A percentile compares a stretch with the other conserved stretches of the same genome.
These are phyloP conservation scores for Rhinolophus sinicus DNA, from an alignment of 2,113 vertebrate species.

Conservation along the genomic window DNA sequence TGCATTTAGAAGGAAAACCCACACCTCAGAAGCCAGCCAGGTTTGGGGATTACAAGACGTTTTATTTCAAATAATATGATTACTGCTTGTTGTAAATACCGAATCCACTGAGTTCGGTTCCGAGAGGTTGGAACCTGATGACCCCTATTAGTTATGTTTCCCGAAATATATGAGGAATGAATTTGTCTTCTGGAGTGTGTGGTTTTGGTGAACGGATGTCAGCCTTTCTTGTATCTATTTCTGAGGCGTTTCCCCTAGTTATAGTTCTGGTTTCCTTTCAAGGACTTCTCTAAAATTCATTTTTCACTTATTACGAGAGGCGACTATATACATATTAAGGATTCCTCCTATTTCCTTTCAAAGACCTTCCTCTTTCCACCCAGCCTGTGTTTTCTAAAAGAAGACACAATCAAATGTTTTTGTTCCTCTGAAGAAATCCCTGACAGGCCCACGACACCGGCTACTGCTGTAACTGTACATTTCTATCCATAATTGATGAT, in stretches of 20 bases:
- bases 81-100: conserved; percentile 38
- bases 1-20: conserved; percentile 69
- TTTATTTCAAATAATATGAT: conserved; percentile 65
- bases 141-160: conserved; percentile 59
- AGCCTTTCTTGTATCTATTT: conserved; percentile 26
- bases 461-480: conserved; percentile 44
- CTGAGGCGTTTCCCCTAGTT: not conserved
- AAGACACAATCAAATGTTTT: conserved; percentile 53
- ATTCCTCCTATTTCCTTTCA: conserved; percentile 13
- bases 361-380: conserved; percentile 19
- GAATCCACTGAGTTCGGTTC: conserved; percentile 45
- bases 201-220: conserved; percentile 12
- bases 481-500: conserved; percentile 75
- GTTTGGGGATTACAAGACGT: conserved; percentile 62
- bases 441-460: conserved; percentile 54
- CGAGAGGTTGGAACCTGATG: not conserved
- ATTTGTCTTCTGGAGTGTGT: conserved; percentile 40
- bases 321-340: not conserved
- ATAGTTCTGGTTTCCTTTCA: conserved; percentile 21
- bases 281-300: not conserved
- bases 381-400: conserved; percentile 50
- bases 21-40: conserved; percentile 55
- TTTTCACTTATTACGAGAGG: not conserved
- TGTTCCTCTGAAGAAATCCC: conserved; percentile 62
- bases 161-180: not conserved